Percentiles rank a stretch among this genome's conserved stretches.
Conservation (phyloP, 2,888 invertebrate species). For the Endotricha flammealis region DNA sequence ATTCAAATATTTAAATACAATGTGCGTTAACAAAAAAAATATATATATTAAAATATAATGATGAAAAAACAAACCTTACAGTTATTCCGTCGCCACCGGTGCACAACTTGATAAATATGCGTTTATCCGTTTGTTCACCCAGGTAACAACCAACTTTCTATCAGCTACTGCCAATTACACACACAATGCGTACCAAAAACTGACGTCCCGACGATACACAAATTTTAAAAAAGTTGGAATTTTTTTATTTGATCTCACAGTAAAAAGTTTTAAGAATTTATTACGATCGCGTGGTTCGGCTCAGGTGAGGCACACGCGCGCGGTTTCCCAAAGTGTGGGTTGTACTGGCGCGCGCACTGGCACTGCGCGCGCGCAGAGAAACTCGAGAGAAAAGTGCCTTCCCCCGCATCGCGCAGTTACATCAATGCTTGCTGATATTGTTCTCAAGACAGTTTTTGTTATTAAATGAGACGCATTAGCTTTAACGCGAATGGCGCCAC, state of each 20-base stretch:
- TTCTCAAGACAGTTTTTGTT: conserved; percentile 34
- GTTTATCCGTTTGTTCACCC: conserved; percentile 38
- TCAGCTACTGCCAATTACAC: conserved; percentile 34
- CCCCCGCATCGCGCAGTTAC: conserved; percentile 54
- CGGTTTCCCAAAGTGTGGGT: conserved; percentile 40
- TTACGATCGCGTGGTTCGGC: conserved; percentile 10
- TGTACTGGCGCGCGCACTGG: conserved; percentile 49
- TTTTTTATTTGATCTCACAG: conserved; percentile 1
- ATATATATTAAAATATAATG: neutral
- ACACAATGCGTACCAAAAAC: conserved; percentile 32
- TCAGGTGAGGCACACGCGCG: conserved; percentile 38
- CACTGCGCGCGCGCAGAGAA: conserved; percentile 38
- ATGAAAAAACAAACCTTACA: conserved; percentile 54
- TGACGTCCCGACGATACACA: conserved; percentile 25
- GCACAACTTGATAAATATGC: conserved; percentile 36
- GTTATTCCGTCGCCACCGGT: conserved; percentile 47
- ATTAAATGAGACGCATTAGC: conserved; percentile 35
- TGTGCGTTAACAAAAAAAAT: neutral
- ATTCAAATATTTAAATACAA: conserved; percentile 3
- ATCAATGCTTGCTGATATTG: conserved; percentile 56
- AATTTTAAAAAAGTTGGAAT: neutral
- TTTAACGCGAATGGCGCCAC: conserved; percentile 27
- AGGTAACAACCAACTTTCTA: conserved; percentile 46
- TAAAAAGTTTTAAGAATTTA: neutral
- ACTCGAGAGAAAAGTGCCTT: conserved; percentile 69